These are phyloP conservation scores for Hipparchia sbordonii DNA, from an alignment of 2,888 invertebrate species.

Conservation along the genomic window DNA sequence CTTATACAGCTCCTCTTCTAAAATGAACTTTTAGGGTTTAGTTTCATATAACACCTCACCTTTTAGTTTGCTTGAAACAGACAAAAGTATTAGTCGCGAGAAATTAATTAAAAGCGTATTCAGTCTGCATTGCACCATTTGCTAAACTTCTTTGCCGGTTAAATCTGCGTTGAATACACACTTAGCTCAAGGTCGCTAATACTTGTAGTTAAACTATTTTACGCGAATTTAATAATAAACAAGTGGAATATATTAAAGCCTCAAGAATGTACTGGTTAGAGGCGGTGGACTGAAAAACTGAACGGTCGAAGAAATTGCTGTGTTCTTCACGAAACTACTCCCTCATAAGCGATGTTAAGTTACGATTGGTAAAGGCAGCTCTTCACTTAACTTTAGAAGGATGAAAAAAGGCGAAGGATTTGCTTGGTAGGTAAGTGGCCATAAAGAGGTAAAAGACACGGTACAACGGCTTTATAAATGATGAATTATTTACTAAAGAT, in stretches of 20 bases:
- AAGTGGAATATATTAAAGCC: too few species aligned
- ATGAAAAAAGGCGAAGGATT: background rate
- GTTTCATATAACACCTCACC: background rate
- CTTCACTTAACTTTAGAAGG: too few species aligned
- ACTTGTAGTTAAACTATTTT: too few species aligned
- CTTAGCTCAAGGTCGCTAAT: conserved; percentile 19
- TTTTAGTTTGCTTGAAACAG: conserved; percentile 31
- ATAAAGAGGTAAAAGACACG: conserved; percentile 1
- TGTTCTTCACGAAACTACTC: too few species aligned
- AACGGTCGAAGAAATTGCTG: background rate
- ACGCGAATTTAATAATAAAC: too few species aligned
- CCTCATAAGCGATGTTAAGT: too few species aligned
- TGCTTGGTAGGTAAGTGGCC: conserved; percentile 1
- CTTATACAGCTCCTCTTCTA: background rate
- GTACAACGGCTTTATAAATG: conserved; percentile 23
- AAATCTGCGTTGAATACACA: conserved; percentile 30
- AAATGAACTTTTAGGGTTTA: background rate
- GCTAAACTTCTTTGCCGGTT: conserved; percentile 26
- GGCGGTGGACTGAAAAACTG: background rate
- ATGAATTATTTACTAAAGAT: conserved; percentile 46
- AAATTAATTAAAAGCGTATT: conserved; percentile 40
- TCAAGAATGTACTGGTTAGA: background rate
- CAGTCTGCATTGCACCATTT: conserved; percentile 38
- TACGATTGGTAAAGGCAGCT: too few species aligned
- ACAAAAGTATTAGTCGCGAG: conserved; percentile 38